These are phyloP conservation scores for Hydropsyche tenuis DNA, from an alignment of 1,140 invertebrate genomes.

Conservation along the genomic window DNA sequence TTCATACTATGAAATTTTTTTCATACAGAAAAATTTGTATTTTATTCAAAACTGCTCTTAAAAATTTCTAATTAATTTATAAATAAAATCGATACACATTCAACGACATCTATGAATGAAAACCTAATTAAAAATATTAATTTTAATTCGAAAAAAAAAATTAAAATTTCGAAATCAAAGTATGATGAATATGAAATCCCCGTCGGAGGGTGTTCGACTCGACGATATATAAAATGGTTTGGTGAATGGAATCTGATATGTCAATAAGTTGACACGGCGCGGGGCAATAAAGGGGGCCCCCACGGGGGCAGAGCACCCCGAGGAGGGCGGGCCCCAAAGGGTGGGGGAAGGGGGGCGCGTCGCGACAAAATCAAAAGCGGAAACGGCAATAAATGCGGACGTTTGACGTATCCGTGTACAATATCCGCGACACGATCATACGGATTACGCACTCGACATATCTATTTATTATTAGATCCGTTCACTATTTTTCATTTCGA, in stretches of 20 bases:
- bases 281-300: conserved; percentile 41
- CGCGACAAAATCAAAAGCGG: conserved; percentile 43
- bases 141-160: too few relatives aligned
- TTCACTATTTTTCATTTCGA: conserved; percentile 13
- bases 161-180: too few relatives aligned
- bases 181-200: neutral
- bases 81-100: too few relatives aligned
- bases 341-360: conserved; percentile 2
- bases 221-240: conserved; percentile 41
- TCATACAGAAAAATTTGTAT: too few relatives aligned
- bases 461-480: neutral
- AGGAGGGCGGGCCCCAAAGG: conserved; percentile 15
- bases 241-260: conserved; percentile 46
- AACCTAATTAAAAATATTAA: too few relatives aligned
- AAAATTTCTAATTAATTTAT: too few relatives aligned
- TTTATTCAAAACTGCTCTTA: too few relatives aligned
- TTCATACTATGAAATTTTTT: too few relatives aligned
- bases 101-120: neutral
- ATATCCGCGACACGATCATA: conserved; percentile 3
- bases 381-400: conserved; percentile 41
- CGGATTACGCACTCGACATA: neutral
- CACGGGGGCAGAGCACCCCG: conserved; percentile 1
- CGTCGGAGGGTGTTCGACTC: conserved; percentile 12
- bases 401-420: conserved; percentile 21
- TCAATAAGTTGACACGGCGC: conserved; percentile 43